Base-by-base conservation (phyloP, 2,113 vertebrate species). In the Casuarius casuarius region DNA sequence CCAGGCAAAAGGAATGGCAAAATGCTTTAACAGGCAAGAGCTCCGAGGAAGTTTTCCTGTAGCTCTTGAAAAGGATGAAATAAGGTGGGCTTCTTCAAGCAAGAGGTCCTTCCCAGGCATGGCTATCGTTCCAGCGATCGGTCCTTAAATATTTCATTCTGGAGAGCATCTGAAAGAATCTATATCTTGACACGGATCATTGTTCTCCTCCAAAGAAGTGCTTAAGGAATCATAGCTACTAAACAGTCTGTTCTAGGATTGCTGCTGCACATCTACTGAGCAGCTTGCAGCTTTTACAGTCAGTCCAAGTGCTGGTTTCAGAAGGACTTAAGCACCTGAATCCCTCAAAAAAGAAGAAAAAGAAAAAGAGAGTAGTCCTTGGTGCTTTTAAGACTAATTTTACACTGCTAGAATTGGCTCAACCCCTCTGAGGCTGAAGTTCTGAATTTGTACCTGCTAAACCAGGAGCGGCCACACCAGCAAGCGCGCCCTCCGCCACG, bases 101-200 rank as follows among this genome's bases (percentile, higher is more conserved):
- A 68, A 75, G 56, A 10, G 17, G 62, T 42, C 61, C 26, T 89
- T 52, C 59, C 31, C 76, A 62, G 31, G 22, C n/a, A 61, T 46
- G 77, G 38, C 59, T 18, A 58, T 62, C 67, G 54, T 70, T 49
- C 56, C 44, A 51, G 28, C 10, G 44, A 42, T 38, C 5, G 10
- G 31, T 71, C 31, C 73, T 42, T 48, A 20, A 75, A 1, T 14
- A 48, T 13, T 61, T 65, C 44, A 51, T 63, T 0, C 5, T 51
- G 40, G 38, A 75, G 10, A 33, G 23, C 49, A 66, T 33, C 62
- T 0, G 0, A 33, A 38, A 49, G 61, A 12, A 70, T 8, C 38
- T 1, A 0, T 18, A 9, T 16, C 26, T 5, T 11, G 42, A 82
- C 38, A 58, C 0, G 31, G 40, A 86, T 77, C 8, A 2, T 71